phyloP scores from a whole-genome alignment of 2,113 vertebrate genomes.

The Trinectes maculatus region DNA sequence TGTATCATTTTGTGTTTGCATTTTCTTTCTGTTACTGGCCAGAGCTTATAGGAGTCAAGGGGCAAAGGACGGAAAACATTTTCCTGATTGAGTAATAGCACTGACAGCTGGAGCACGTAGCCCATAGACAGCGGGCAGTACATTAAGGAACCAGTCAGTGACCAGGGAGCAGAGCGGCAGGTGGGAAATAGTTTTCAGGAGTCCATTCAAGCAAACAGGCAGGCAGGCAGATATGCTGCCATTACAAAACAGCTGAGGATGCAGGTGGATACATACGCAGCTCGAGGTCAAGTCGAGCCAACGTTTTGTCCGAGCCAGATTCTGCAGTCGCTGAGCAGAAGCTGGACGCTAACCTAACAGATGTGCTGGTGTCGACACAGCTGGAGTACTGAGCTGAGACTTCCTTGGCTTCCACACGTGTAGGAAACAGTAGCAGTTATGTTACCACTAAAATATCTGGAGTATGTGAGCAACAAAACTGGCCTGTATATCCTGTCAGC shows the following conservation, averaged over 20 bases:
- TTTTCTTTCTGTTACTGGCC: neutral
- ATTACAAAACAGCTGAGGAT: neutral
- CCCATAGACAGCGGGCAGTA: neutral
- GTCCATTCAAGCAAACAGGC: neutral
- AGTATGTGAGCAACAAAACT: neutral
- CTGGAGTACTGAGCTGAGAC: neutral
- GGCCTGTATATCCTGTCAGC: neutral
- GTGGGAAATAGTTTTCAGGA: neutral
- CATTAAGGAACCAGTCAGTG: neutral
- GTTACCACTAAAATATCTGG: neutral
- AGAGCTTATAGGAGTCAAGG: neutral
- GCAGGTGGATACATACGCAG: neutral
- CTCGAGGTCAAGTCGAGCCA: neutral
- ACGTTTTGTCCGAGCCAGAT: neutral
- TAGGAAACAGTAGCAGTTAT: conserved; percentile 7
- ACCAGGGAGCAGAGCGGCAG: neutral
- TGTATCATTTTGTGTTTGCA: neutral
- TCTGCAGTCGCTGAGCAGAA: neutral
- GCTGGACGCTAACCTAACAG: neutral
- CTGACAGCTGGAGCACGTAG: neutral
- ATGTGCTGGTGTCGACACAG: conserved; percentile 6
- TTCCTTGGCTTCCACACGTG: neutral
- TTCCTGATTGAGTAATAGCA: neutral
- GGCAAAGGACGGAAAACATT: neutral
- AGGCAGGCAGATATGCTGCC: too few relatives aligned